Base-by-base conservation (phyloP, 2,888 invertebrate genomes). In the Cactoblastis cactorum region DNA sequence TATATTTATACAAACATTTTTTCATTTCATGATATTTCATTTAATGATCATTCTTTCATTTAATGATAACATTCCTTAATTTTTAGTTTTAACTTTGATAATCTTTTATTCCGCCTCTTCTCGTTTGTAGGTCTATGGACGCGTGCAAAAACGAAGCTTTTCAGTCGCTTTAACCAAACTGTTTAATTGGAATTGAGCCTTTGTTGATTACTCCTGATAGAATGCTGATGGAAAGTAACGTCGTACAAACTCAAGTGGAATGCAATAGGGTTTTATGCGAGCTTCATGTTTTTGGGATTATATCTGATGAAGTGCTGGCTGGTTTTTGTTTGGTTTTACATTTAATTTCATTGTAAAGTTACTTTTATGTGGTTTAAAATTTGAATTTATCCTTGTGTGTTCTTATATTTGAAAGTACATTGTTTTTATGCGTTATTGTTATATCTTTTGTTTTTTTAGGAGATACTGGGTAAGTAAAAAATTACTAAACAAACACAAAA, bases 121-220 rank as follows among this genome's bases (percentile, higher is more conserved):
- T 4, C 1, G 3, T 32, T 17, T 11, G 9, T 11, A 32, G 2
- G 11, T 17, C 43, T 43, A 11, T 4, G 24, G 1, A 0, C 11
- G 11, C 15, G 28, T 43, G 69, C 69, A 77, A 78, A 77, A 79
- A 78, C 71, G 61, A 58, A 57, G 63, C 28, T 57, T 57, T 61
- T 61, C 55, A 57, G 61, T 53, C 57, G 56, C 60, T 59, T 55
- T 53, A 55, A 51, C 60, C 65, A 65, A 74, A 67, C 68, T 69
- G 67, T 71, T 69, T 70, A 74, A 76, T 74, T 75, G 72, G 66
- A 61, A 43, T 22, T 14, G 41, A 43, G 57, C 59, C 57, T 61
- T 60, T 51, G 53, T 43, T 53, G 58, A 58, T 58, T 58, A 54
- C 52, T 53, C 51, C 38, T 54, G 55, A 55, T 60, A 57, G 58